These are phyloP conservation scores for Eriosoma lanigerum DNA, from an alignment of 1,140 invertebrate genomes.

Conservation along the genomic window DNA sequence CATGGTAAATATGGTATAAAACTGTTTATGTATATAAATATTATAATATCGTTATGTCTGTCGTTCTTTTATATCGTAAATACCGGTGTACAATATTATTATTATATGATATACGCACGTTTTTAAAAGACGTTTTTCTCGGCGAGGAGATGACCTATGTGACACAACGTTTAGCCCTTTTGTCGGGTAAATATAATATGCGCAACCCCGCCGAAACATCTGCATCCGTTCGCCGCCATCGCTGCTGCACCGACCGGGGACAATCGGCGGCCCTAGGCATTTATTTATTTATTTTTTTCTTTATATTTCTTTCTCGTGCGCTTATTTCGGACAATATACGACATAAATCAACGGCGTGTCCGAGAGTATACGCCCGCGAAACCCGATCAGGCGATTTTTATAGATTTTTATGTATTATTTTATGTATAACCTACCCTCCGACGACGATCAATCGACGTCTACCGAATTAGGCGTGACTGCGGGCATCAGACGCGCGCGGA, in stretches of 20 bases:
- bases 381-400: conserved; percentile 20
- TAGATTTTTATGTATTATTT: neutral
- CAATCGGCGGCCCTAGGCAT: neutral
- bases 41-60: too few species aligned
- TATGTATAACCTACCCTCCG: neutral
- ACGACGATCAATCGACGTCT: conserved; percentile 1
- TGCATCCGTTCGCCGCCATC: conserved; percentile 34
- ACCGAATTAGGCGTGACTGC: neutral
- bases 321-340: conserved; percentile 31
- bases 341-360: conserved; percentile 36
- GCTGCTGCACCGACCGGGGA: neutral
- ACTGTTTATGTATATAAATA: too few species aligned
- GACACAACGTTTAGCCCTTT: conserved; percentile 51
- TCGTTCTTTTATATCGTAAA: too few species aligned
- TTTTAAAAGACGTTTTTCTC: conserved; percentile 24
- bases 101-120: neutral
- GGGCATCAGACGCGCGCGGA: neutral
- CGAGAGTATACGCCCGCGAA: conserved; percentile 24
- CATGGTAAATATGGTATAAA: too few species aligned
- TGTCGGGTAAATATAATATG: conserved; percentile 49
- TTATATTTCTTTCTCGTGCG: neutral
- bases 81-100: too few species aligned
- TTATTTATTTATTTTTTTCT: neutral
- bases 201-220: conserved; percentile 44
- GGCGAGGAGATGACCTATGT: conserved; percentile 46